phyloP scores from a whole-genome alignment of 1,140 invertebrate genomes.

The Lamellibrachia luymesi region DNA sequence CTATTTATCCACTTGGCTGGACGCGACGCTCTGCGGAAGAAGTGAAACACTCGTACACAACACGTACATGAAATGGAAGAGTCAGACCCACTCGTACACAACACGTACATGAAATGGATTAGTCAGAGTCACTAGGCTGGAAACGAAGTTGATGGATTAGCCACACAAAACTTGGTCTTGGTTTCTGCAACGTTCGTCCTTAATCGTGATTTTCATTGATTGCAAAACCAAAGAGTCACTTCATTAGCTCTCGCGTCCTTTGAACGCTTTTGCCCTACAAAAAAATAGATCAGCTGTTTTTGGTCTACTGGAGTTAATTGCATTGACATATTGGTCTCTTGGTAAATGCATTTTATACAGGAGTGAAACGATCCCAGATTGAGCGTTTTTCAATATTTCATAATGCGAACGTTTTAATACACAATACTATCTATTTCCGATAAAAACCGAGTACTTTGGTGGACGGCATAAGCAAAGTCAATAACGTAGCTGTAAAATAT shows the following conservation, averaged over 20 bases:
- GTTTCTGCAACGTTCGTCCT: not conserved
- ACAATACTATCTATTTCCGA: not conserved
- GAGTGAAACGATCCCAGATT: not conserved
- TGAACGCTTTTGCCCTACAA: not conserved
- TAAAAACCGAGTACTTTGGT: not conserved
- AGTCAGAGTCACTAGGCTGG: not conserved
- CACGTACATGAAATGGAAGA: too few species aligned
- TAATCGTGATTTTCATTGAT: not conserved
- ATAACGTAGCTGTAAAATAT: not conserved
- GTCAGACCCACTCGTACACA: too few species aligned
- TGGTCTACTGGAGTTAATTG: not conserved
- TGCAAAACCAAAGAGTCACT: not conserved
- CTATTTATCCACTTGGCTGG: not conserved
- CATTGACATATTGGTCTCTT: too few species aligned
- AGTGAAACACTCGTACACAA: too few species aligned
- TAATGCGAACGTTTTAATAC: not conserved
- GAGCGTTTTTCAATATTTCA: not conserved
- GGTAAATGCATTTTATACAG: too few species aligned
- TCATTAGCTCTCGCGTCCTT: not conserved
- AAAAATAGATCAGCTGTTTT: not conserved
- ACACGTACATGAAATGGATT: too few species aligned
- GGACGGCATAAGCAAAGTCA: not conserved
- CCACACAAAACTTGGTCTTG: not conserved
- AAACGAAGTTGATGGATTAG: not conserved
- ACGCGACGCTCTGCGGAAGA: too few species aligned